These are phyloP conservation scores for Aphaenogaster floridana DNA, from an alignment of 1,140 invertebrate genomes.

Conservation along the genomic window DNA sequence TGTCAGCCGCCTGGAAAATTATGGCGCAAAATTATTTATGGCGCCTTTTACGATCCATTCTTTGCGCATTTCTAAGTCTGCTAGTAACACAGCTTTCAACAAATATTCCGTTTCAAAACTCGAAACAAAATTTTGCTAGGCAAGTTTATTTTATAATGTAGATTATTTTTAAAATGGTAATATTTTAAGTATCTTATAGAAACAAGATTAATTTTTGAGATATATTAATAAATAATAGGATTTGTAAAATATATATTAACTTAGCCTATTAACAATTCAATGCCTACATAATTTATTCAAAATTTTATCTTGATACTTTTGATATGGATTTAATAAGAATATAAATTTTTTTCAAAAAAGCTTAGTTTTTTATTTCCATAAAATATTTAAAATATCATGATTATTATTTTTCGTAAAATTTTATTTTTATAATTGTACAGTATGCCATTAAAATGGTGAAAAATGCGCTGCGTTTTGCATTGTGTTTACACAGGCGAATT, in stretches of 20 bases:
- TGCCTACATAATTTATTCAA: neutral
- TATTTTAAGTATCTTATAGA: neutral
- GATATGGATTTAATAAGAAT: neutral
- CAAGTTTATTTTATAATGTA: conserved; percentile 1
- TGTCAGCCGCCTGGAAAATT: conserved; percentile 45
- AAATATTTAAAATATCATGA: neutral
- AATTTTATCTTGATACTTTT: neutral
- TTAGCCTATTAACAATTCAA: neutral
- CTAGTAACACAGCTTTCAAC: conserved; percentile 23
- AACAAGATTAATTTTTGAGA: neutral
- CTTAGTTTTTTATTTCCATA: neutral
- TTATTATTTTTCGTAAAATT: neutral
- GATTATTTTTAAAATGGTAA: neutral
- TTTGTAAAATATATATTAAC: neutral
- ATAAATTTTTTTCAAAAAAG: neutral
- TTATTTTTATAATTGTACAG: neutral
- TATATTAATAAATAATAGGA: conserved; percentile 10
- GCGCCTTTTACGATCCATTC: conserved; percentile 18
- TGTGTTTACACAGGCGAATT: conserved; percentile 14
- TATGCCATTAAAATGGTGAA: conserved; percentile 23
- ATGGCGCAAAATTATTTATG: conserved; percentile 40
- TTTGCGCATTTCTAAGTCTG: conserved; percentile 17
- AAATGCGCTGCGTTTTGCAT: neutral
- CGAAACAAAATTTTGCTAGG: neutral
- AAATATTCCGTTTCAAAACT: conserved; percentile 30